Evolutionary conservation across 1,140 invertebrate species (phyloP), one percentile per base, ranked within the genome.

Genomic region (Drosophila athabasca): DNA sequence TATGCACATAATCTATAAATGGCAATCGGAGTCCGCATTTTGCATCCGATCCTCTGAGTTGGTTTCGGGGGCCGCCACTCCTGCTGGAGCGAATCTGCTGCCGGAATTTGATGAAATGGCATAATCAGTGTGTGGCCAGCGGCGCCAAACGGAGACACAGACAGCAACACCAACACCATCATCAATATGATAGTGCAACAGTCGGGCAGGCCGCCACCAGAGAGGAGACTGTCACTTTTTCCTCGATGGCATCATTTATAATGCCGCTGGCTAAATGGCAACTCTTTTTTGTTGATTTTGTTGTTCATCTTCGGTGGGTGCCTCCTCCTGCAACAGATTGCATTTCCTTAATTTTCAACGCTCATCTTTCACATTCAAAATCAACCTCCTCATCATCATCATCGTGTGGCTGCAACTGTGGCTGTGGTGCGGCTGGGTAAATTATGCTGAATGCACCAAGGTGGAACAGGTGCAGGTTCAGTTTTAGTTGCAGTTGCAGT

Each of bases 331-430:
- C 45, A 65, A 55, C 67, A 41, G 67, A 69, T 69, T 71, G 78
- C 69, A 85, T 81, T 85, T 85, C 81, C 81, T 85, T 85, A 85
- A 85, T 85, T 85, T 87, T 71, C 78, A 81, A 41, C 62, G 61
- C 77, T 84, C 81, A 85, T 76, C 81, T 84, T 73, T 82, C 74
- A 59, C 61, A 72, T 58, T 62, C 54, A 61, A 78, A 74, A 57
- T 70, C 79, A 55, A 55, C 76, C 50, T 66, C 81, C 67, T 61
- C 62, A 54, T 70, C 35, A 51, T 45, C 52, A 26, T 24, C n/a
- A 41, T 64, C 24, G 24, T 31, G 31, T 54, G 54, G 76, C 24
- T 53, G 5, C 5, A 5, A 5, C 24, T 26, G 31, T 55, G 69
- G 65, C 31, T 52, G 71, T 26, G 4, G 24, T 26, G 31, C 55